These are phyloP conservation scores for Bucorvus abyssinicus DNA, from an alignment of 2,797 vertebrate species.

Conservation along the genomic window DNA sequence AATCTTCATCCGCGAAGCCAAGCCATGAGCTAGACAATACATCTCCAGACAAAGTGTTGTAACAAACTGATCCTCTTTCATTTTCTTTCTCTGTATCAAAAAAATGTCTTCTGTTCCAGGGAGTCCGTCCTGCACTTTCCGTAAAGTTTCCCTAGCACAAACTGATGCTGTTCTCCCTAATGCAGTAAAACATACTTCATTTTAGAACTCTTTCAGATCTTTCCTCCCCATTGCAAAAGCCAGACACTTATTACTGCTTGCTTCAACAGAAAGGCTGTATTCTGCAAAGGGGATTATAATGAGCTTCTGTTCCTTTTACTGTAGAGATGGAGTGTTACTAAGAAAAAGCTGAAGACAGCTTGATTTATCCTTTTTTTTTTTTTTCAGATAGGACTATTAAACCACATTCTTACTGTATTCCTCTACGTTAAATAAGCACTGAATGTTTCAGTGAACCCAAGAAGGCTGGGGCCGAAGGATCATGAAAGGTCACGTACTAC, in stretches of 20 bases:
- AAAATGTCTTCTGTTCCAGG: not conserved
- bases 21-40: not conserved
- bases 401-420: not conserved
- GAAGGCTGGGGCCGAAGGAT: not conserved
- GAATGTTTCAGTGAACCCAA: not conserved
- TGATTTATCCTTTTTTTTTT: not conserved
- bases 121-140: not conserved
- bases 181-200: not conserved
- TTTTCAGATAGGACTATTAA: not conserved
- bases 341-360: not conserved
- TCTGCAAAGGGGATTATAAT: not conserved
- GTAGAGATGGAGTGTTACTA: not conserved
- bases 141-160: not conserved
- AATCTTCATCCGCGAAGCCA: too few species aligned
- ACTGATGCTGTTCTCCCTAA: not conserved
- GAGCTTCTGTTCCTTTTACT: not conserved
- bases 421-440: not conserved
- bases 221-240: not conserved
- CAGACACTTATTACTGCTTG: not conserved
- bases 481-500: rapidly evolving
- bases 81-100: not conserved
- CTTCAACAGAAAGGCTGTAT: not conserved
- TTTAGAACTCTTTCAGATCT: not conserved
- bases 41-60: not conserved
- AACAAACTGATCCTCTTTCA: not conserved